Percentiles rank a stretch among this genome's conserved stretches.
phyloP scores from a whole-genome alignment of 1,140 invertebrate species.

The Ceratina calcarata region DNA sequence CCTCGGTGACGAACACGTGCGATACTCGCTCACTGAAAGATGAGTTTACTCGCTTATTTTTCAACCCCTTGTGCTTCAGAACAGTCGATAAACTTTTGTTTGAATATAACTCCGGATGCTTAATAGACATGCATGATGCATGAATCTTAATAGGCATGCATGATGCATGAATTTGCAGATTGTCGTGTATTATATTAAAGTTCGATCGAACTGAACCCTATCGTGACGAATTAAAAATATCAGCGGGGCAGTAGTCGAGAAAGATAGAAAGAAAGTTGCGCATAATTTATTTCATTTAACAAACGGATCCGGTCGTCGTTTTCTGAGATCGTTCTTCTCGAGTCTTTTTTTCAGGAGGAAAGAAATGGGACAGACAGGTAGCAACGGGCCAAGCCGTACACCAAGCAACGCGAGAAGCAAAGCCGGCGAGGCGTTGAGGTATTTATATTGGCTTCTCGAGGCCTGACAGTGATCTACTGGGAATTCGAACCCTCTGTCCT shows the following conservation, averaged over 20 bases:
- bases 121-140: too few species aligned
- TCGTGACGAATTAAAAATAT: too few species aligned
- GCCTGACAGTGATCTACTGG: constrained; percentile 80
- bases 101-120: too few species aligned
- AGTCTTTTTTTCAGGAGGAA: constrained; percentile 43
- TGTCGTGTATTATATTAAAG: too few species aligned
- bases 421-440: constrained; percentile 76
- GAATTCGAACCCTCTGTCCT: constrained; percentile 76
- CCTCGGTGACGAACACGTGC: constrained; percentile 41
- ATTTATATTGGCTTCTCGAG: constrained; percentile 80
- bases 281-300: constrained; percentile 8
- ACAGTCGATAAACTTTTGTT: neutral
- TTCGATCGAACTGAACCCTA: too few species aligned
- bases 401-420: constrained; percentile 58
- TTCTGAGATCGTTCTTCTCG: neutral
- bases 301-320: neutral
- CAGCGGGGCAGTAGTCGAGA: too few species aligned
- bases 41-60: neutral
- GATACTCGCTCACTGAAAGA: constrained; percentile 32
- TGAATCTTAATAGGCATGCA: too few species aligned
- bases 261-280: too few species aligned
- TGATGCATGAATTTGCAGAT: too few species aligned
- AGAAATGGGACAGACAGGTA: constrained; percentile 73
- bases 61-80: too few species aligned
- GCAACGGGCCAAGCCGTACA: constrained; percentile 58